Percentiles rank a stretch among this genome's conserved stretches.
phyloP scores from a whole-genome alignment of 2,888 invertebrate species.

The Galerucella calmariensis region DNA sequence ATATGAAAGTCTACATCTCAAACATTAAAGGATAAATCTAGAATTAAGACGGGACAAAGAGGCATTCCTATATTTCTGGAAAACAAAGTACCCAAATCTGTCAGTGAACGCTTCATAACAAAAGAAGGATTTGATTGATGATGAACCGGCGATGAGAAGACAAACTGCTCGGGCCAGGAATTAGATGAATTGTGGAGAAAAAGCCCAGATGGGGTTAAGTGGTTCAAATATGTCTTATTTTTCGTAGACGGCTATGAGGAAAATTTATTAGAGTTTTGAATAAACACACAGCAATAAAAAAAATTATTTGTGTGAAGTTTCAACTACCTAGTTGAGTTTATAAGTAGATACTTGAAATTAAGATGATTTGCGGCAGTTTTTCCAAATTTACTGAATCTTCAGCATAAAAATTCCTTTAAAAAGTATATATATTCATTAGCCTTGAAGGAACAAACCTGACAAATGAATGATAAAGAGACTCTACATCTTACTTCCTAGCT shows the following conservation, averaged over 20 bases:
- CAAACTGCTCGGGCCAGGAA: neutral
- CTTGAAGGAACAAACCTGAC: too few species aligned
- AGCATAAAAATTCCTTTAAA: too few species aligned
- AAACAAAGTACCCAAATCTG: conserved; percentile 13
- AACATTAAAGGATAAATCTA: neutral
- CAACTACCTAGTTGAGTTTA: too few species aligned
- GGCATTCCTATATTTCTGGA: neutral
- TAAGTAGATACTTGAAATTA: too few species aligned
- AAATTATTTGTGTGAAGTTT: too few species aligned
- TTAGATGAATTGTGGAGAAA: neutral
- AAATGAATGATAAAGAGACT: too few species aligned
- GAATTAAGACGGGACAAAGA: neutral
- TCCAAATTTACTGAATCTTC: too few species aligned
- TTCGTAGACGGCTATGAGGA: neutral
- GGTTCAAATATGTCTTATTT: neutral
- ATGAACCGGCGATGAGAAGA: neutral
- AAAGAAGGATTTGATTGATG: conserved; percentile 10
- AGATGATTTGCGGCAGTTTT: too few species aligned
- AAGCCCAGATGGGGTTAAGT: neutral
- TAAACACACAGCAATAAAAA: too few species aligned
- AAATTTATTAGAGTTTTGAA: neutral
- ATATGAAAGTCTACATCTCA: neutral
- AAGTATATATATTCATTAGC: too few species aligned
- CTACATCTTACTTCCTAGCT: too few species aligned
- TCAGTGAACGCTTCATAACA: conserved; percentile 8